These are phyloP conservation scores for Semotilus atromaculatus DNA, from an alignment of 2,797 vertebrate species.

Conservation along the genomic window DNA sequence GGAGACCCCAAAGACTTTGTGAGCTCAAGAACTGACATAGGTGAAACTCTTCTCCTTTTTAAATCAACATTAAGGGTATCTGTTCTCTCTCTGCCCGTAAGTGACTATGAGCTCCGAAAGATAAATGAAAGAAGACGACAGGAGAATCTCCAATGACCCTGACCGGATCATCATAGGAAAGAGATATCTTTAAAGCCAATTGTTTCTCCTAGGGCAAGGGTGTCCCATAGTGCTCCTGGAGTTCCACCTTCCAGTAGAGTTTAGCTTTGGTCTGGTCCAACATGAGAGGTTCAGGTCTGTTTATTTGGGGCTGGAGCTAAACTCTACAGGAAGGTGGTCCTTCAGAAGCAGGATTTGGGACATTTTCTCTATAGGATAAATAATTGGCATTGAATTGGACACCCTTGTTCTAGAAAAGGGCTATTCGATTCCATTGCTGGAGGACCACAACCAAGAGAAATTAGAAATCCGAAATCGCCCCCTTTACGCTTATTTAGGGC, in stretches of 20 bases:
- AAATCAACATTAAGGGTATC: slow-evolving; percentile 33
- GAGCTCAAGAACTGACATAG: slow-evolving; percentile 50
- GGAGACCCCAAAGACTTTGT: slow-evolving; percentile 23
- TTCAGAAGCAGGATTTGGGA: neutral
- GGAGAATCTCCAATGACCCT: slow-evolving; percentile 9
- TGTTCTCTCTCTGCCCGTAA: slow-evolving; percentile 22
- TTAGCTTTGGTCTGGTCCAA: neutral
- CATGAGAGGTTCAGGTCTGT: neutral
- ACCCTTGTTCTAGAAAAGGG: no score
- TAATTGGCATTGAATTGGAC: no score
- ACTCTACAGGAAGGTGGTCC: neutral
- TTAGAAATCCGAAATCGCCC: no score
- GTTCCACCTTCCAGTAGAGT: neutral
- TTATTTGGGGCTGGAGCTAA: neutral
- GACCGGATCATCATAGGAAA: neutral
- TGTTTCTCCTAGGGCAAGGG: neutral
- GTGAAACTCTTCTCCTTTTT: slow-evolving; percentile 39
- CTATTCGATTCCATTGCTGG: no score
- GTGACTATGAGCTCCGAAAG: slow-evolving; percentile 9
- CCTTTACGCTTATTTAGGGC: no score
- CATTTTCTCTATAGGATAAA: no score
- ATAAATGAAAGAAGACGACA: slow-evolving; percentile 1
- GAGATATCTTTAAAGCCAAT: neutral
- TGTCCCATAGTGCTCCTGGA: neutral
- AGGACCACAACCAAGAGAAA: no score